phyloP scores from a whole-genome alignment of 2,797 vertebrate species.

The Gephyroberyx darwinii region DNA sequence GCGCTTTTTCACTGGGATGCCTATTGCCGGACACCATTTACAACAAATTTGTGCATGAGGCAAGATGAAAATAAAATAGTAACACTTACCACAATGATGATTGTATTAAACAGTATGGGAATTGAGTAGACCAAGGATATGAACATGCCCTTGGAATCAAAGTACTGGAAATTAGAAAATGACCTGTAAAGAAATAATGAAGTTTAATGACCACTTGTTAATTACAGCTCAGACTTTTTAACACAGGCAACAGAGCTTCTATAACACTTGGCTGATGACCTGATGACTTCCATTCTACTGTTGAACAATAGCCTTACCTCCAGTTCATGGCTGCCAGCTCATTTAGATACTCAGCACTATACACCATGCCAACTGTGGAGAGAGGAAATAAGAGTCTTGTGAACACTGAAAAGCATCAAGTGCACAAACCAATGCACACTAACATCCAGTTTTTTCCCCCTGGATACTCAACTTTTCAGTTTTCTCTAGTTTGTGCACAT shows the following conservation, averaged over 20 bases:
- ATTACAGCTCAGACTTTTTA: neutral
- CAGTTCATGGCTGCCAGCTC: slow-evolving; percentile 95
- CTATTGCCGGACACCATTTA: neutral
- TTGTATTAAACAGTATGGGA: slow-evolving; percentile 88
- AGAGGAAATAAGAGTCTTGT: slow-evolving; percentile 46
- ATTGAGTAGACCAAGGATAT: slow-evolving; percentile 92
- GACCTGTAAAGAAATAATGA: slow-evolving; percentile 73
- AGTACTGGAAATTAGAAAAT: slow-evolving; percentile 95
- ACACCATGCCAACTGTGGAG: slow-evolving; percentile 88
- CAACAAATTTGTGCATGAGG: neutral
- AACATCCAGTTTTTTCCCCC: neutral
- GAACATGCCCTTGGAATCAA: slow-evolving; percentile 97
- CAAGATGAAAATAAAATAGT: neutral
- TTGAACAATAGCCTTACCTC: slow-evolving; percentile 78
- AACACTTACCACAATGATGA: slow-evolving; percentile 91
- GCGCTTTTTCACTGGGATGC: no score
- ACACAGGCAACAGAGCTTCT: no score
- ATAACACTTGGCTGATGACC: no score
- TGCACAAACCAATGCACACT: neutral
- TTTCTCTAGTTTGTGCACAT: neutral
- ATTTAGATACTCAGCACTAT: slow-evolving; percentile 92
- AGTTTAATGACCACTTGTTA: neutral
- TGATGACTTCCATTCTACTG: no score
- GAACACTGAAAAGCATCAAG: neutral
- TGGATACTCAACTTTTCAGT: neutral